phyloP scores from a whole-genome alignment of 2,797 vertebrate genomes.

The Kryptopterus vitreolus region DNA sequence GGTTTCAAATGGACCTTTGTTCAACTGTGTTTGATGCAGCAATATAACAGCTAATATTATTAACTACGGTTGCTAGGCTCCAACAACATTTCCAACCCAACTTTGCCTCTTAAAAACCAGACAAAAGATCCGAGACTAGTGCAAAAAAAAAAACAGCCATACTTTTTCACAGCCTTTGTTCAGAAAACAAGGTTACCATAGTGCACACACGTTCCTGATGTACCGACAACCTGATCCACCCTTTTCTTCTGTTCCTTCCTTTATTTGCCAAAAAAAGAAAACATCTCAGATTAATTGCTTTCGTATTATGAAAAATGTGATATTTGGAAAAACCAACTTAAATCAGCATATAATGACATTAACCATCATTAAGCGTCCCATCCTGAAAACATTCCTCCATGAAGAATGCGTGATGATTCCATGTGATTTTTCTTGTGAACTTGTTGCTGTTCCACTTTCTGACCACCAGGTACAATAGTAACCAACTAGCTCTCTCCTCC shows the following conservation, averaged over 20 bases:
- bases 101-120: not conserved
- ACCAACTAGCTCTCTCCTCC: not conserved
- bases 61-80: not conserved
- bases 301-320: too few species aligned
- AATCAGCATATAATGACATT: not conserved
- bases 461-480: not conserved
- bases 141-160: not conserved
- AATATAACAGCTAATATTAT: not conserved
- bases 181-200: not conserved
- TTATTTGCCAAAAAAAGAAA: not conserved
- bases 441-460: not conserved
- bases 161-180: not conserved
- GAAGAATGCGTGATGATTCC: too few species aligned
- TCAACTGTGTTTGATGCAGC: not conserved
- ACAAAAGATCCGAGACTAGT: slow-evolving; percentile 8
- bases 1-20: not conserved
- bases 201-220: not conserved
- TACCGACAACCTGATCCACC: not conserved
- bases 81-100: not conserved
- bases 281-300: not conserved
- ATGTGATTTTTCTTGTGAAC: not conserved
- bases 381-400: not conserved
- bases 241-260: not conserved
- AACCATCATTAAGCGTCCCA: not conserved
- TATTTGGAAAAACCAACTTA: not conserved